Evolutionary conservation across 2,888 invertebrate species (phyloP), one percentile per base, ranked within the genome.

Genomic region (Beris morrisii): DNA sequence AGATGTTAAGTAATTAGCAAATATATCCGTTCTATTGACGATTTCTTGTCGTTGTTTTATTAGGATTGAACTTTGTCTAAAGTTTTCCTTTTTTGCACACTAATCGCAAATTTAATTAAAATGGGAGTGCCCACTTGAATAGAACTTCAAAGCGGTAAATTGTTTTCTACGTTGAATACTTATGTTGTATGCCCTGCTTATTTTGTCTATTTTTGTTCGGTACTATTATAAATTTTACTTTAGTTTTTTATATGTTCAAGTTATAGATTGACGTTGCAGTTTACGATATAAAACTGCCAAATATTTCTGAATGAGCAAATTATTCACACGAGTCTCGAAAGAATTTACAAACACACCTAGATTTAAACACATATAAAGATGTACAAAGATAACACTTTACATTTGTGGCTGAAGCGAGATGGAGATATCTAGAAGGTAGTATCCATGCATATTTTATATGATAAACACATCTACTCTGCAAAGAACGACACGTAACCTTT

Each of bases 401-500:
- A 3, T 9, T 7, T 38, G 38, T 3, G 38, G 38, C 9, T 9
- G 38, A 38, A 38, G 9, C 5, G 38, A 38, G 38, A 38, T 9
- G 3, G 38, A 38, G 38, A 7, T 38, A 5, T 38, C 9, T 38
- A 38, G 9, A 9, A 38, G 38, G 7, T 38, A 38, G 38, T 38
- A 38, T 9, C 38, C 5, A 38, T 5, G 38, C 2, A 38, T 38
- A n/a, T 61, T 38, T 61, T 38, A 38, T n/a, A 38, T 61, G 15
- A 61, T 22, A 52, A 13, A 61, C 46, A 61, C 43, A 52, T 64
- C 63, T 32, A 67, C 67, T 48, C 12, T 46, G 13, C 13, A 11
- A 64, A 31, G 59, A 53, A 28, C 64, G 67, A 67, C 67, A 67
- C 67, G 67, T 67, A 67, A 67, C 67, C 64, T 64, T 52, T 52